Base-by-base conservation (phyloP, 2,797 vertebrate species). In the Bovichtus diacanthus region DNA sequence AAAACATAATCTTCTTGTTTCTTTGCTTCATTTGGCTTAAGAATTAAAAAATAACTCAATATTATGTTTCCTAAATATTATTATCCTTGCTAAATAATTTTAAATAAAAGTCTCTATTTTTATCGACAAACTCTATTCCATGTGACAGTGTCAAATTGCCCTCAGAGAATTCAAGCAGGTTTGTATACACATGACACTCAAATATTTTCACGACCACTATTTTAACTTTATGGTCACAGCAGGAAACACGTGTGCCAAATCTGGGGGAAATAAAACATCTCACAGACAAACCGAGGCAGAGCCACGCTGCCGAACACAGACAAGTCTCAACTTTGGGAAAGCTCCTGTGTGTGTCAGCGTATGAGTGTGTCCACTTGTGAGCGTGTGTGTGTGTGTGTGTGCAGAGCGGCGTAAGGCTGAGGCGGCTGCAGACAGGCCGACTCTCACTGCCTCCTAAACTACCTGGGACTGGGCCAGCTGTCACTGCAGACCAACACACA, bases 391-490 rank as follows among this genome's bases (percentile, higher is more conserved):
- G 56, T 54, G 76, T 81, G 74, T 56, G 70, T 58, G 69, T 3
- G 39, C 1, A 25, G 61, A 58, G 75, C 58, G 55, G 74, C 18
- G 78, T 83, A 66, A 66, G 80, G 72, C 73, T 80, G 83, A 82
- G 70, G 74, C 67, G 76, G 72, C 86, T 89, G 83, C 81, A 90
- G 90, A 87, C 89, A 60, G 84, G 46, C 87, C 36, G 74, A 82
- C 87, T 87, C 83, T 89, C 80, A 53, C 80, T 87, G 80, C 87
- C 88, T 84, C 68, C 89, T 83, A 83, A 91, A 92, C 91, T 90
- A 87, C 86, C 93, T 95, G 94, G 94, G 90, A 88, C 84, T 19
- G 72, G 82, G 91, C 92, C 94, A 95, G 93, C 91, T 93, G 91
- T 93, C 92, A 88, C 82, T 78, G 85, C 73, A 85, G 81, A 88